A percentile compares a stretch with the other conserved stretches of the same genome.
Evolutionary conservation across 2,888 invertebrate genomes (phyloP).

Genomic region (Athrips mouffetella): DNA sequence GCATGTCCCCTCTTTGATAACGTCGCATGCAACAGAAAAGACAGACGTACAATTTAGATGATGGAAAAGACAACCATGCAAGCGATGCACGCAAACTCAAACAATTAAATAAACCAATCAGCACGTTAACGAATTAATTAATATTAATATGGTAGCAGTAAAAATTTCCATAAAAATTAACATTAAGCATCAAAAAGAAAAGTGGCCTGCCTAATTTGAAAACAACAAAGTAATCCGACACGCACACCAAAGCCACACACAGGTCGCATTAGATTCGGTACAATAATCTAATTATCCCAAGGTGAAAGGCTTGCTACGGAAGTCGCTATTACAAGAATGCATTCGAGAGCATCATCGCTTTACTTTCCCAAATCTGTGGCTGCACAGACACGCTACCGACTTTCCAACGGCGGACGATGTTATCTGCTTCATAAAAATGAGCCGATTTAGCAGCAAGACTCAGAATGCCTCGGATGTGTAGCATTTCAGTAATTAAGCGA

Average conservation of each 20-base stretch:
- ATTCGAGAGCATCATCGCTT: conserved; percentile 43
- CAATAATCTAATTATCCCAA: conserved; percentile 25
- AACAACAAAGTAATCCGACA: not conserved
- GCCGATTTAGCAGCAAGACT: conserved; percentile 46
- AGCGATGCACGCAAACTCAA: no score
- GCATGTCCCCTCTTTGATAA: not conserved
- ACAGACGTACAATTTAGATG: not conserved
- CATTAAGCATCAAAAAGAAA: not conserved
- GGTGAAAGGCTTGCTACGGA: conserved; percentile 46
- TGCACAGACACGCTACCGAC: conserved; percentile 38
- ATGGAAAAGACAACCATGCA: no score
- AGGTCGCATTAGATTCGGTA: conserved; percentile 10
- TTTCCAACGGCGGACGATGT: conserved; percentile 39
- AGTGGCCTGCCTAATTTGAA: not conserved
- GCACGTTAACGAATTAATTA: no score
- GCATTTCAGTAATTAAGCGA: conserved; percentile 59
- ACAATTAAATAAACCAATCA: no score
- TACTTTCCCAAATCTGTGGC: conserved; percentile 55
- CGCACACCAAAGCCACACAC: not conserved
- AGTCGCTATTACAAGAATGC: conserved; percentile 39
- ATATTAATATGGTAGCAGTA: not conserved
- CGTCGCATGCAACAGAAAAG: not conserved
- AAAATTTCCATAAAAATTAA: not conserved
- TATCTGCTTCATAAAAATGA: conserved; percentile 44
- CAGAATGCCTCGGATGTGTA: conserved; percentile 49